Evolutionary conservation across 2,113 vertebrate species (phyloP).

Genomic region (Regulus satrapa): DNA sequence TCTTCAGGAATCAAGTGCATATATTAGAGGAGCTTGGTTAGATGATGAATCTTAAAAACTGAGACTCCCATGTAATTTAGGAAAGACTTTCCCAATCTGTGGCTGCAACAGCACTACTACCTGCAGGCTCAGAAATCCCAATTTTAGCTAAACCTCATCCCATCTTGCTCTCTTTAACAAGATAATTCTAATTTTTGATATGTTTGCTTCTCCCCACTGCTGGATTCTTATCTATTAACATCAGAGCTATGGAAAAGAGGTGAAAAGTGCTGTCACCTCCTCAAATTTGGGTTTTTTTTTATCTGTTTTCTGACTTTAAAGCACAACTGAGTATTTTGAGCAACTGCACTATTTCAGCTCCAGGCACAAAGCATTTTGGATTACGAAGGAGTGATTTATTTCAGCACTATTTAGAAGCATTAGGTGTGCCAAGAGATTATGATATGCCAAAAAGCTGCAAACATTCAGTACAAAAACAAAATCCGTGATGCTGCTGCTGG

Average conservation of each 20-base stretch:
- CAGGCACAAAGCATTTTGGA: not conserved
- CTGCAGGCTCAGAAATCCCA: not conserved
- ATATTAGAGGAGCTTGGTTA: not conserved
- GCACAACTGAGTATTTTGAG: not conserved
- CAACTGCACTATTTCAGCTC: not conserved
- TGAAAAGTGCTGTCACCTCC: not conserved
- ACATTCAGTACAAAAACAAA: not conserved
- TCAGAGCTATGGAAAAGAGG: not conserved
- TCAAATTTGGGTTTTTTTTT: not conserved
- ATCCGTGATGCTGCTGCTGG: not conserved
- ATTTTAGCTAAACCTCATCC: not conserved
- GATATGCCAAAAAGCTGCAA: not conserved
- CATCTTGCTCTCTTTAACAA: not conserved
- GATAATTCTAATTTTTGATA: not conserved
- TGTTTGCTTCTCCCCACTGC: rapidly evolving
- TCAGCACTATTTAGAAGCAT: not conserved
- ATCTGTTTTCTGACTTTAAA: not conserved
- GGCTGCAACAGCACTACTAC: not conserved
- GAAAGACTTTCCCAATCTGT: not conserved
- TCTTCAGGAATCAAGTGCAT: not conserved
- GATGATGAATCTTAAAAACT: not conserved
- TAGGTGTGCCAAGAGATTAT: not conserved
- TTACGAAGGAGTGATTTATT: not conserved
- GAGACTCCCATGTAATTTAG: not conserved
- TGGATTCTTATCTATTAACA: not conserved